Percentiles rank a stretch among this genome's conserved stretches.
Conservation (phyloP, 2,888 invertebrate genomes). For the Cantharis rustica region DNA sequence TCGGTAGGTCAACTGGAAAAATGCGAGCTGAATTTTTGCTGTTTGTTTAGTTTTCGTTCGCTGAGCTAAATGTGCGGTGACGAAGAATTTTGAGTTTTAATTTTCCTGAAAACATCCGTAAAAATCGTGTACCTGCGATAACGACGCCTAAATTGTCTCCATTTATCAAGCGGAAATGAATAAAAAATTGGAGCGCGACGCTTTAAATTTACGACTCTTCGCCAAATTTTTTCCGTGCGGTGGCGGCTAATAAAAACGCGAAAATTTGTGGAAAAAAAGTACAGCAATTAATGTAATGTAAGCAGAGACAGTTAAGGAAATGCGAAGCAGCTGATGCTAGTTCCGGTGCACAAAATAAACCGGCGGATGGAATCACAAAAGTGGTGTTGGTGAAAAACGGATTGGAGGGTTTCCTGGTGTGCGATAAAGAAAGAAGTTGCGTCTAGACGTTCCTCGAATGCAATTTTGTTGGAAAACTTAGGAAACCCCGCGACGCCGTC, state of each 20-base stretch:
- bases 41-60: neutral
- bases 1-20: neutral
- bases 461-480: constrained; percentile 18
- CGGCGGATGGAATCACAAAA: neutral
- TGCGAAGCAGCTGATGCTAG: constrained; percentile 23
- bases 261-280: constrained; percentile 3
- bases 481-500: constrained; percentile 33
- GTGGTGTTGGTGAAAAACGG: neutral
- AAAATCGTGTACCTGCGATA: neutral
- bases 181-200: neutral
- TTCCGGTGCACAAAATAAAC: constrained; percentile 11
- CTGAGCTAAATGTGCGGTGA: neutral
- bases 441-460: constrained; percentile 24
- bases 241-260: neutral
- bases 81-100: neutral
- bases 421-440: neutral
- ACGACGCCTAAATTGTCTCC: neutral
- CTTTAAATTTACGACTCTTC: neutral
- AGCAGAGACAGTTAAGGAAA: constrained; percentile 22
- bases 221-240: neutral
- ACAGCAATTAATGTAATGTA: constrained; percentile 18
- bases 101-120: neutral
- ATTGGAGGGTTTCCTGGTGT: neutral
- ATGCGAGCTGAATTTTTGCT: neutral
- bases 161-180: neutral